Conservation (phyloP, 2,888 invertebrate genomes). For the Sinodicranocentrus sp. region DNA sequence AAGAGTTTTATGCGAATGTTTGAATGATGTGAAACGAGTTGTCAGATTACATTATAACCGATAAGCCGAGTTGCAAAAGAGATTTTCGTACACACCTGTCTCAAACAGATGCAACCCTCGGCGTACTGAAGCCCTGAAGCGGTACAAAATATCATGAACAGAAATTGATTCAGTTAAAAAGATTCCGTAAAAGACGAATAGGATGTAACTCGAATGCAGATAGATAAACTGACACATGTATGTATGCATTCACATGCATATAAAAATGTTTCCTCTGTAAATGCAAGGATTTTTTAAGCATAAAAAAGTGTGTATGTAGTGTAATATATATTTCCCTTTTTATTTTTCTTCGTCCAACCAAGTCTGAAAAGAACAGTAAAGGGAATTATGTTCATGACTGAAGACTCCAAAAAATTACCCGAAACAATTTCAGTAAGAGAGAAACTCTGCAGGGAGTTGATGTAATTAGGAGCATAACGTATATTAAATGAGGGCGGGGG, state of each 20-base stretch:
- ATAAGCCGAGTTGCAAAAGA: conserved; percentile 12
- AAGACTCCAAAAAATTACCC: conserved; percentile 32
- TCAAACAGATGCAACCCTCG: not conserved
- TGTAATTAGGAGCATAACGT: conserved; percentile 44
- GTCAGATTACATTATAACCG: conserved; percentile 46
- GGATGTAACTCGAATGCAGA: too few species aligned
- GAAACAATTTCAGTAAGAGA: conserved; percentile 45
- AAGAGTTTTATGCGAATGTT: conserved; percentile 21
- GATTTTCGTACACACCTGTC: conserved; percentile 28
- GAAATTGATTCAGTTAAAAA: conserved; percentile 23
- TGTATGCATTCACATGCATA: too few species aligned
- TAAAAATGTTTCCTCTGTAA: too few species aligned
- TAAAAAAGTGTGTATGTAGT: too few species aligned
- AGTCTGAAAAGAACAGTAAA: conserved; percentile 29
- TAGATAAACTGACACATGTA: too few species aligned
- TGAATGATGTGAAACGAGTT: conserved; percentile 55
- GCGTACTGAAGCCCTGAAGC: conserved; percentile 28
- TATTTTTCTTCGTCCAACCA: conserved; percentile 7
- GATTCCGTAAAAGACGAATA: not conserved
- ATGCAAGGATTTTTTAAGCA: too few species aligned
- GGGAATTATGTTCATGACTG: conserved; percentile 31
- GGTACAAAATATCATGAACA: conserved; percentile 18
- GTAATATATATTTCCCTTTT: not conserved
- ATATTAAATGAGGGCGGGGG: conserved; percentile 47
- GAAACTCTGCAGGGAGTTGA: conserved; percentile 30